Percentiles rank a stretch among this genome's conserved stretches.
phyloP scores from a whole-genome alignment of 2,888 invertebrate genomes.

The Eupeodes latifasciatus region DNA sequence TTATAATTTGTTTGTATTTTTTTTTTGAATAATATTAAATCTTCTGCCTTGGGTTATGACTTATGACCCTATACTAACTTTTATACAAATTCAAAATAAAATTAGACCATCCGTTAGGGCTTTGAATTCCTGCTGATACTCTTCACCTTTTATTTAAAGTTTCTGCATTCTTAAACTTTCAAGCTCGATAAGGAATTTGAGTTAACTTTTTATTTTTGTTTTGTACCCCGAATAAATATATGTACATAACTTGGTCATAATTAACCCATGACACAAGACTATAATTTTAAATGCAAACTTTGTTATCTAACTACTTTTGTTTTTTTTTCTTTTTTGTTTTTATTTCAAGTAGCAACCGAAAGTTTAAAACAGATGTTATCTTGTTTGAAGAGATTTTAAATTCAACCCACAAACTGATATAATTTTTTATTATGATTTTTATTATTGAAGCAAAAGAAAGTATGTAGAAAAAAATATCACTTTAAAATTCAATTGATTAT shows the following conservation, averaged over 20 bases:
- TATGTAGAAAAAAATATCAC: slow-evolving; percentile 15
- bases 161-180: no score
- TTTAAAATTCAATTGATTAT: slow-evolving; percentile 7
- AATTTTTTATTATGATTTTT: neutral
- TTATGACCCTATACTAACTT: no score
- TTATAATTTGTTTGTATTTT: no score
- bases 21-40: no score
- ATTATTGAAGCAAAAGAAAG: slow-evolving; percentile 14
- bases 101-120: no score
- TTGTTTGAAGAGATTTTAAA: slow-evolving; percentile 8
- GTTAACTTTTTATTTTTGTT: neutral
- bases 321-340: neutral
- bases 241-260: neutral
- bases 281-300: neutral
- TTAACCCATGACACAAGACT: neutral
- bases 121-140: no score
- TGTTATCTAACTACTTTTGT: neutral
- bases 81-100: no score
- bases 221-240: neutral
- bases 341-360: neutral
- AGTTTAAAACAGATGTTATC: slow-evolving; percentile 18
- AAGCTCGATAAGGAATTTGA: no score
- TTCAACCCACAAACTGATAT: neutral
- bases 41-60: no score
- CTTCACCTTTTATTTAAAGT: no score